Base-by-base conservation (phyloP, 2,113 vertebrate species). In the Odocoileus hemionus region DNA sequence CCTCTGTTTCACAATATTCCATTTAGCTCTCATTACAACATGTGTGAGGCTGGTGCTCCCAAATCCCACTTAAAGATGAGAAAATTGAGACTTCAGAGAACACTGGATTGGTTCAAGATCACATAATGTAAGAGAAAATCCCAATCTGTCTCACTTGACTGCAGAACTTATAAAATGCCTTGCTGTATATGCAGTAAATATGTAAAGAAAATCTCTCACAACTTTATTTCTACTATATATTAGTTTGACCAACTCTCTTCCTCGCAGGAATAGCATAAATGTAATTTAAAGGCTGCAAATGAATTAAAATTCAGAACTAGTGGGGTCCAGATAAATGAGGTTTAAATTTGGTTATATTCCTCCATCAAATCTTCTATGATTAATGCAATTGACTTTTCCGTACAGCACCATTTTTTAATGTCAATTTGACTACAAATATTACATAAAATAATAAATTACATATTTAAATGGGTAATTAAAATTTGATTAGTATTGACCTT, bases 401-500 rank as follows among this genome's bases (percentile, higher is more conserved):
- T 55, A 61, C 0, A 55, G 55, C 8, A 95, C 55, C 54, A 86
- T 80, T 94, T 94, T 55, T 64, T 92, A 84, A 6, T 67, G 70
- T 47, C 58, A 83, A 23, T 50, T 54, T 91, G 50, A 91, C 43
- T 86, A 92, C 0, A 39, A 55, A 16, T 47, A 39, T 93, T 96
- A 30, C 55, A 61, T 89, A 61, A 97, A 97, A 94, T 90, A 80
- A 2, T 61, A n/a, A 28, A 79, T 82, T 84, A 82, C 7, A 80
- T 58, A 88, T 86, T 97, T 96, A 82, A 96, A 52, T 58, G 25
- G 43, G 3, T 83, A 94, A 83, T 96, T 91, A 95, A 95, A 94
- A 61, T 91, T 96, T 95, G 12, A 94, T 92, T 64, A 95, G 45
- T 83, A 89, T 50, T 28, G 67, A 97, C 36, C 6, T 39, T 89